Evolutionary conservation across 2,888 invertebrate species (phyloP).

Genomic region (Calameuta filiformis): DNA sequence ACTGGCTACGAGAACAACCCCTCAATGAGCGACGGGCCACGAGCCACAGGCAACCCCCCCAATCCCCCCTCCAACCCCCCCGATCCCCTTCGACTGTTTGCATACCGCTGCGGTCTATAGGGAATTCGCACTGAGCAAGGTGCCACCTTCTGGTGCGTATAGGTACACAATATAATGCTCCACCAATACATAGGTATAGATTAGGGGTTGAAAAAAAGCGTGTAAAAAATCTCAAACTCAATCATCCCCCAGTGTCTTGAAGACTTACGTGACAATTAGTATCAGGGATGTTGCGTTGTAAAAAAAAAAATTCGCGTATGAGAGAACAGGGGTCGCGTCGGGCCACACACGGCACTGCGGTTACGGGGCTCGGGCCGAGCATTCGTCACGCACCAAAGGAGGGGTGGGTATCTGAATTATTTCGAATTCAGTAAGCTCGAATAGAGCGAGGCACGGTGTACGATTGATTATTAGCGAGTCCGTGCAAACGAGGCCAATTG

Average conservation of each 20-base stretch:
- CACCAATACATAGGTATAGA: too few species aligned
- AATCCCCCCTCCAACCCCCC: conserved; percentile 15
- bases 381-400: too few species aligned
- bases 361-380: too few species aligned
- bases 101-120: conserved; percentile 45
- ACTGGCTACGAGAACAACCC: neutral
- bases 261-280: too few species aligned
- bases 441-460: conserved; percentile 48
- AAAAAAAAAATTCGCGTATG: too few species aligned
- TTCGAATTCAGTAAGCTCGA: conserved; percentile 61
- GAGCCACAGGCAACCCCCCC: neutral
- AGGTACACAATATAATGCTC: too few species aligned
- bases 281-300: too few species aligned
- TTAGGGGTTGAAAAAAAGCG: too few species aligned
- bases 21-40: neutral
- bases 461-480: conserved; percentile 62
- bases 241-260: too few species aligned
- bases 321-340: too few species aligned
- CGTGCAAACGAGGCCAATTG: conserved; percentile 56
- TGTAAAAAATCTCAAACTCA: too few species aligned
- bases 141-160: conserved; percentile 24
- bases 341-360: too few species aligned
- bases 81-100: conserved; percentile 38
- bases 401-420: conserved; percentile 43
- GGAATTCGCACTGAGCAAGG: conserved; percentile 43